Conservation (phyloP, 1,140 invertebrate genomes). For the Drosophila bipectinata region DNA sequence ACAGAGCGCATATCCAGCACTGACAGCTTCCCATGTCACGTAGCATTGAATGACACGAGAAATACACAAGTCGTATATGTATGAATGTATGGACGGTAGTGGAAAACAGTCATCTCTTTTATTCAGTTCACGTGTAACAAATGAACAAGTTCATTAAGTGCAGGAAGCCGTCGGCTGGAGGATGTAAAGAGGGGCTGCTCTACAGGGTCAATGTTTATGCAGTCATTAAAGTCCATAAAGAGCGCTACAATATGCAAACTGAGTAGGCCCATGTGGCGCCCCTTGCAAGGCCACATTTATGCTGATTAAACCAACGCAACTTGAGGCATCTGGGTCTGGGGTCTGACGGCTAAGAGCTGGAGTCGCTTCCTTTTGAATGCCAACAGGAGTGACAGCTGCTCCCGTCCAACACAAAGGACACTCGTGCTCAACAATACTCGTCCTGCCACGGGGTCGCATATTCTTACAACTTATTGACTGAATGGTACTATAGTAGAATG, state of each 20-base stretch:
- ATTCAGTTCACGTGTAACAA: conserved; percentile 69
- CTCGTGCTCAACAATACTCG: conserved; percentile 1
- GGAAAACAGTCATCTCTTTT: conserved; percentile 42
- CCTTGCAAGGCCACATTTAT: conserved; percentile 59
- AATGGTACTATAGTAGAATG: neutral
- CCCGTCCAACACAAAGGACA: conserved; percentile 18
- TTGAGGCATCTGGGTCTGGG: conserved; percentile 15
- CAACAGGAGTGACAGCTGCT: conserved; percentile 20
- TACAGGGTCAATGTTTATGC: conserved; percentile 48
- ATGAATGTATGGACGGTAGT: conserved; percentile 43
- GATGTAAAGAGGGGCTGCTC: conserved; percentile 2
- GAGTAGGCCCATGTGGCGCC: conserved; percentile 41
- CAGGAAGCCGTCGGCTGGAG: conserved; percentile 19
- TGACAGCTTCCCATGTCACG: conserved; percentile 38
- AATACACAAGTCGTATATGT: conserved; percentile 30
- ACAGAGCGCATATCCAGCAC: conserved; percentile 12
- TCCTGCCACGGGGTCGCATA: conserved; percentile 19
- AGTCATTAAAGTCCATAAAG: conserved; percentile 55
- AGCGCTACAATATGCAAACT: conserved; percentile 55
- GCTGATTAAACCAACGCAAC: conserved; percentile 64
- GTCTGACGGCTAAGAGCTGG: neutral
- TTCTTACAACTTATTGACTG: conserved; percentile 27
- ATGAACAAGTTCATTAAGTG: conserved; percentile 74
- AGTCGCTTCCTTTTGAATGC: conserved; percentile 4
- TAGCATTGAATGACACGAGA: conserved; percentile 48